Evolutionary conservation across 1,140 invertebrate species (phyloP).

Genomic region (Procambarus clarkii): DNA sequence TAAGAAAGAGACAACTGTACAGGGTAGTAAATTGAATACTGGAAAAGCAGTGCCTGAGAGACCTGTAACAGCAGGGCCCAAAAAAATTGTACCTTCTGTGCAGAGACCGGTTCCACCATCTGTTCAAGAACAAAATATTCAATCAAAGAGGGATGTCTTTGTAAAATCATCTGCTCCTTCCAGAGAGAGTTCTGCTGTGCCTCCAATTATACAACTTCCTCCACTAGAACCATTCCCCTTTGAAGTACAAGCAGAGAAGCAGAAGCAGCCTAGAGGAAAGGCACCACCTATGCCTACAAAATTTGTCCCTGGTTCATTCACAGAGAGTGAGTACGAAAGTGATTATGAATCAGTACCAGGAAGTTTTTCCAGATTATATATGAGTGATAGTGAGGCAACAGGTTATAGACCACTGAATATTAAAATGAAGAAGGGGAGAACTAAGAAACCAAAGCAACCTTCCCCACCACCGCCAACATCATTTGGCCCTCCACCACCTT

Average conservation of each 20-base stretch:
- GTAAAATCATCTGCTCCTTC: not conserved
- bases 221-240: constrained; percentile 72
- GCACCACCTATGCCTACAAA: constrained; percentile 75
- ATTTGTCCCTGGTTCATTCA: constrained; percentile 75
- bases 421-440: constrained; percentile 65
- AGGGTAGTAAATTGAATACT: not conserved
- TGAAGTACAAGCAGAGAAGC: constrained; percentile 61
- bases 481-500: constrained; percentile 61
- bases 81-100: not conserved
- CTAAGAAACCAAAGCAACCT: constrained; percentile 49
- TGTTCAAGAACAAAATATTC: constrained; percentile 34
- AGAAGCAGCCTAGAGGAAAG: constrained; percentile 65
- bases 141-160: constrained; percentile 29
- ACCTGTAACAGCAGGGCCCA: not conserved
- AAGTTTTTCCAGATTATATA: constrained; percentile 80
- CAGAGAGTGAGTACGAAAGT: constrained; percentile 73
- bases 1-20: not conserved
- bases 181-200: constrained; percentile 19
- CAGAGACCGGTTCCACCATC: constrained; percentile 9
- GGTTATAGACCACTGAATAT: constrained; percentile 79
- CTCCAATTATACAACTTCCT: constrained; percentile 61
- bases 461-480: constrained; percentile 69
- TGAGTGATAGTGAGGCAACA: constrained; percentile 82
- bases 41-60: not conserved
- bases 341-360: constrained; percentile 67